Evolutionary conservation across 2,113 vertebrate species (phyloP).

Genomic region (Notothenia coriiceps): DNA sequence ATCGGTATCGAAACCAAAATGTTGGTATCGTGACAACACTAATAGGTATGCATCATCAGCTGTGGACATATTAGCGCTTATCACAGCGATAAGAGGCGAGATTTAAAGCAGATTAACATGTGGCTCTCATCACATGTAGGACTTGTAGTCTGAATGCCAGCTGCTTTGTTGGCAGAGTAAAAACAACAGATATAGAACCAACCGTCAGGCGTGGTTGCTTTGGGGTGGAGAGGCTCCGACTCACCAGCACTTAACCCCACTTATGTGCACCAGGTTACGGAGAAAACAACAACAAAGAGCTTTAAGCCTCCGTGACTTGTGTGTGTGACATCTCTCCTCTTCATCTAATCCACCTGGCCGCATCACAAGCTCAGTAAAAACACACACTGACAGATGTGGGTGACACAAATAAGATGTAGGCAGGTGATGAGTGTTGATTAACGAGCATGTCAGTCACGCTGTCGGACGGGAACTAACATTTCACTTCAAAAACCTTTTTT

Average conservation of each 20-base stretch:
- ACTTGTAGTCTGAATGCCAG: constrained; percentile 11
- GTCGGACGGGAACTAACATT: not conserved
- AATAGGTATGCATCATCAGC: not conserved
- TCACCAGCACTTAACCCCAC: constrained; percentile 13
- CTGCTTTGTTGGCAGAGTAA: constrained; percentile 25
- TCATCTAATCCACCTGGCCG: constrained; percentile 63
- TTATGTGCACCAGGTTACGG: constrained; percentile 47
- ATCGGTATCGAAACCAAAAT: too few species aligned
- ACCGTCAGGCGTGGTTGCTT: not conserved
- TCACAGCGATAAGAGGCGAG: constrained; percentile 15
- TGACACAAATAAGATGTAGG: constrained; percentile 61
- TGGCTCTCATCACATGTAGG: constrained; percentile 22
- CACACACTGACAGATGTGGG: constrained; percentile 52
- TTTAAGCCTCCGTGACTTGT: constrained; percentile 40
- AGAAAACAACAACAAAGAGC: constrained; percentile 43
- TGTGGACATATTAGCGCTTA: not conserved
- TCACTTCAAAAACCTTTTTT: not conserved
- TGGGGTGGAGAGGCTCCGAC: not conserved
- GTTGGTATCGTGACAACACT: too few species aligned
- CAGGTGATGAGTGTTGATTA: constrained; percentile 11
- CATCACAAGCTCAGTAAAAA: constrained; percentile 32
- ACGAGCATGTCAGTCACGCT: not conserved
- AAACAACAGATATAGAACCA: not conserved
- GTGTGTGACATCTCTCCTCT: constrained; percentile 20
- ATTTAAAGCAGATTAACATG: constrained; percentile 39